Conservation (phyloP, 1,140 invertebrate species). For the Nixonia krombeini region DNA sequence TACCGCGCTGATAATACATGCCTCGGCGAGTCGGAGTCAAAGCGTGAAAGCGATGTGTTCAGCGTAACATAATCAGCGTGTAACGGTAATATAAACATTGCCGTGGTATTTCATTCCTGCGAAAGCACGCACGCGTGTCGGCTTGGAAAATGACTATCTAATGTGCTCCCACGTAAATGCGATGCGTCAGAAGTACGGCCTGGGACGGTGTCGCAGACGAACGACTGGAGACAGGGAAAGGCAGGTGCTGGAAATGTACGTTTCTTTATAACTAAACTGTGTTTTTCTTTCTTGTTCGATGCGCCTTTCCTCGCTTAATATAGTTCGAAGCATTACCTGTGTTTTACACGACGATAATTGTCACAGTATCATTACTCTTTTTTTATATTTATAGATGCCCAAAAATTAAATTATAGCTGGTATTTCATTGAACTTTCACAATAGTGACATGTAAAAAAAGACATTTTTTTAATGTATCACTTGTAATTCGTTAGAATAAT, state of each 20-base stretch:
- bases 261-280: neutral
- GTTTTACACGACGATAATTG: no score
- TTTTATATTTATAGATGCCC: no score
- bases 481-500: no score
- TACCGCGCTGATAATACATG: slow-evolving; percentile 49
- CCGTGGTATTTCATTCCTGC: slow-evolving; percentile 16
- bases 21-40: slow-evolving; percentile 31
- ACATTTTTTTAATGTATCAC: no score
- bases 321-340: no score
- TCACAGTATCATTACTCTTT: no score
- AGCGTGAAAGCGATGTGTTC: slow-evolving; percentile 6
- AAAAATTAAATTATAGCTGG: no score
- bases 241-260: slow-evolving; percentile 22
- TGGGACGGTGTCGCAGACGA: neutral
- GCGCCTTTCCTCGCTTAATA: no score
- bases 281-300: no score
- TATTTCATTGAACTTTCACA: no score
- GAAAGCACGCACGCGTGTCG: neutral
- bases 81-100: slow-evolving; percentile 29
- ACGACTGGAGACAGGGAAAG: slow-evolving; percentile 7
- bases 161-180: slow-evolving; percentile 20
- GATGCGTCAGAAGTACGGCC: slow-evolving; percentile 20
- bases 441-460: no score
- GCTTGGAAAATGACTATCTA: slow-evolving; percentile 19
- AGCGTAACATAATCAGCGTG: slow-evolving; percentile 31